Conservation (phyloP, 2,113 vertebrate genomes). For the Baryphthengus martii region DNA sequence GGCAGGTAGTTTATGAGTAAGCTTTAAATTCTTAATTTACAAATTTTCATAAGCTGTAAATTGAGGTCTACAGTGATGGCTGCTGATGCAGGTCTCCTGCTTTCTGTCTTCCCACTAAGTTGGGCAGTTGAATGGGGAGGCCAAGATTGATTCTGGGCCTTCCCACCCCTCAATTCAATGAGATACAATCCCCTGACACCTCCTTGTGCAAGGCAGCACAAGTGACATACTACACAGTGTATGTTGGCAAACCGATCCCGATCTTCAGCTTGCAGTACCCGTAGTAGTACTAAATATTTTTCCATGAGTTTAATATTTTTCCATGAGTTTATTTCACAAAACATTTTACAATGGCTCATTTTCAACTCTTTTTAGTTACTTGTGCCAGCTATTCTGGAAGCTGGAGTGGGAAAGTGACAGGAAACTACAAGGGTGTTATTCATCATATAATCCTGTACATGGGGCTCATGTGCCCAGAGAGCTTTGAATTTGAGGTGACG, state of each 20-base stretch:
- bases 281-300: neutral
- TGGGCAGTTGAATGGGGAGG: neutral
- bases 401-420: neutral
- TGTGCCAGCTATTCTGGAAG: neutral
- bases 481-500: neutral
- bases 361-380: neutral
- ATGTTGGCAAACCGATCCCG: neutral
- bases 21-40: neutral
- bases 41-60: neutral
- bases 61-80: neutral
- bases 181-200: neutral
- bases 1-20: neutral
- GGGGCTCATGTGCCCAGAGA: neutral
- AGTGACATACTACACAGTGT: neutral
- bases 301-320: neutral
- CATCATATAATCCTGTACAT: neutral
- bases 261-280: neutral
- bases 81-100: neutral
- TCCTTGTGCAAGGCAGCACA: neutral
- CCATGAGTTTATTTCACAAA: neutral
- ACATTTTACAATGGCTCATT: neutral
- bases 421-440: neutral
- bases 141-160: neutral
- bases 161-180: neutral
- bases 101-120: neutral